Evolutionary conservation across 2,888 invertebrate genomes (phyloP).

Genomic region (Lymantria monacha): DNA sequence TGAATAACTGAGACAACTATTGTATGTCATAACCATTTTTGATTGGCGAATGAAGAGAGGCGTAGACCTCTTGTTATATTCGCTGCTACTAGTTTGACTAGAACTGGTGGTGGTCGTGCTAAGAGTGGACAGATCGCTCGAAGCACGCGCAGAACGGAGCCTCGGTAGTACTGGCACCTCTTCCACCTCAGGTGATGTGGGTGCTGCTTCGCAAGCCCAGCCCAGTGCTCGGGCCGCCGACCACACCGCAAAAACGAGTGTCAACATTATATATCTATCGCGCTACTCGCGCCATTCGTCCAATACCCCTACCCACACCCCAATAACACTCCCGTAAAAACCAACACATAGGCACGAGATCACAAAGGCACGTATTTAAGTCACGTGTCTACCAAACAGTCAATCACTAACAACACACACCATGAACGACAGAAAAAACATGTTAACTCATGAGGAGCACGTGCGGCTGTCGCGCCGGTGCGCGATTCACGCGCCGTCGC

Average conservation of each 20-base stretch:
- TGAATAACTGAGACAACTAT: slow-evolving; percentile 8
- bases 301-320: slow-evolving; percentile 57
- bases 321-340: slow-evolving; percentile 46
- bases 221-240: slow-evolving; percentile 83
- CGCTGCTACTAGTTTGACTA: slow-evolving; percentile 72
- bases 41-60: slow-evolving; percentile 8
- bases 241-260: slow-evolving; percentile 84
- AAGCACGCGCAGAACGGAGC: slow-evolving; percentile 74
- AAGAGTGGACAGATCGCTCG: slow-evolving; percentile 76
- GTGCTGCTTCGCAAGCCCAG: slow-evolving; percentile 58
- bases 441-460: slow-evolving; percentile 47
- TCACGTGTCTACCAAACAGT: slow-evolving; percentile 32
- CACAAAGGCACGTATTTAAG: slow-evolving; percentile 38
- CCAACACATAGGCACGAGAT: slow-evolving; percentile 58
- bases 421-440: slow-evolving; percentile 27
- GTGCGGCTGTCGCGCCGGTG: slow-evolving; percentile 44
- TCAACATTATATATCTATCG: slow-evolving; percentile 79
- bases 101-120: slow-evolving; percentile 76
- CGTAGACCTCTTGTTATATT: slow-evolving; percentile 71
- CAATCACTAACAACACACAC: slow-evolving; percentile 30
- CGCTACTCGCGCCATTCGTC: slow-evolving; percentile 49
- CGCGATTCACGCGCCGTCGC: slow-evolving; percentile 66
- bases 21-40: slow-evolving; percentile 12
- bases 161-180: slow-evolving; percentile 70
- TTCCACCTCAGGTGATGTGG: slow-evolving; percentile 62